Percentiles rank a stretch among this genome's conserved stretches.
These are phyloP conservation scores for Coregonus ussuriensis DNA, from an alignment of 2,797 vertebrate species.

Conservation along the genomic window DNA sequence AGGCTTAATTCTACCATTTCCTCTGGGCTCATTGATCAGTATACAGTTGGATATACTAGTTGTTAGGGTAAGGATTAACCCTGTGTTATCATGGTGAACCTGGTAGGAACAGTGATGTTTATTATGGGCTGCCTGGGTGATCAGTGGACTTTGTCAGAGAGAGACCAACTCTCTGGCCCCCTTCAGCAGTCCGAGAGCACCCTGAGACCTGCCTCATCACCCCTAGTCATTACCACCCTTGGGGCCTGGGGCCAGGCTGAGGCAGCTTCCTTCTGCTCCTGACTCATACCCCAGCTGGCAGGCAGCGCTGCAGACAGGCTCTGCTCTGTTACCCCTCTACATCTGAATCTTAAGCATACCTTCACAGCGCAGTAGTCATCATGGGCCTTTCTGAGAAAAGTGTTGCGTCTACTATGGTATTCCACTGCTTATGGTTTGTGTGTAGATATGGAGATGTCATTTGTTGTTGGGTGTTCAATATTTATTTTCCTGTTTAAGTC, in stretches of 20 bases:
- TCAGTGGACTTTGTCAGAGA: slow-evolving; percentile 21
- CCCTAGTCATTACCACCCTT: slow-evolving; percentile 18
- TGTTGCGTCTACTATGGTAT: background rate
- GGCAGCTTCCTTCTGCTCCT: slow-evolving; percentile 20
- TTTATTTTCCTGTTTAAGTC: background rate
- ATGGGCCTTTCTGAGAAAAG: background rate
- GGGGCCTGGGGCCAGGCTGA: slow-evolving; percentile 11
- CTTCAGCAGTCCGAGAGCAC: background rate
- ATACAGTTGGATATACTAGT: slow-evolving; percentile 42
- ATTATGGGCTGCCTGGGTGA: background rate
- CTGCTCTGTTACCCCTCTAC: background rate
- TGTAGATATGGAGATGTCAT: background rate
- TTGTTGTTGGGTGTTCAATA: background rate
- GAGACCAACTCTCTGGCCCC: background rate
- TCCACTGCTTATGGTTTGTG: background rate
- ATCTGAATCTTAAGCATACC: background rate
- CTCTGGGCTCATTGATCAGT: slow-evolving; percentile 60
- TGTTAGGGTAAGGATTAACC: slow-evolving; percentile 60
- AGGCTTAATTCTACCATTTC: slow-evolving; percentile 46
- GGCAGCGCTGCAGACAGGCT: background rate
- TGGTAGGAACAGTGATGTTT: slow-evolving; percentile 25
- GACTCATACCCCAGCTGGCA: slow-evolving; percentile 8
- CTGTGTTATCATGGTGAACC: slow-evolving; percentile 48
- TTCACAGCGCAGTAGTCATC: background rate
- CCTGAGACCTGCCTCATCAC: background rate